Percentiles rank a stretch among this genome's conserved stretches.
Evolutionary conservation across 2,113 vertebrate species (phyloP).

Genomic region (Osmerus eperlanus): DNA sequence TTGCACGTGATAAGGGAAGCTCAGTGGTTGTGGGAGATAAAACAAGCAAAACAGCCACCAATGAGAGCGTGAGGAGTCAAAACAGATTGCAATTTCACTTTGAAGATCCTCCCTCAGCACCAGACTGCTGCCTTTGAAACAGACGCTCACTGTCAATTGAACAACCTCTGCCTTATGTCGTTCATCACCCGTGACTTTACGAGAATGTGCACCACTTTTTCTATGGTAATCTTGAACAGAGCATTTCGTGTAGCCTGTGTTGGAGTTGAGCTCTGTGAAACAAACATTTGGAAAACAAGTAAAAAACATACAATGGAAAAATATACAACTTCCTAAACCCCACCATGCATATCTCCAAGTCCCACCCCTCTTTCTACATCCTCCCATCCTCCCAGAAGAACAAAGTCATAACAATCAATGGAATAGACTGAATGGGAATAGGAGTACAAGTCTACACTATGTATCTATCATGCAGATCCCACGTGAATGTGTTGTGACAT

Average conservation of each 20-base stretch:
- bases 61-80: slow-evolving; percentile 60
- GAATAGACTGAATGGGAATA: too few relatives aligned
- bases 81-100: slow-evolving; percentile 68
- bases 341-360: too few relatives aligned
- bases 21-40: slow-evolving; percentile 65
- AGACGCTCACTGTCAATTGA: slow-evolving; percentile 52
- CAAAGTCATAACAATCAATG: too few relatives aligned
- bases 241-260: not conserved
- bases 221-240: not conserved
- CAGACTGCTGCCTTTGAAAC: slow-evolving; percentile 56
- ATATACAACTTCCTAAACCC: too few relatives aligned
- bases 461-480: too few relatives aligned
- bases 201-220: slow-evolving; percentile 7
- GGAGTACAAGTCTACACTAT: too few relatives aligned
- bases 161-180: slow-evolving; percentile 38
- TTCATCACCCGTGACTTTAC: slow-evolving; percentile 34
- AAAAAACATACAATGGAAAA: too few relatives aligned
- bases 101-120: slow-evolving; percentile 61
- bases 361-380: too few relatives aligned
- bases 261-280: not conserved
- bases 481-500: too few relatives aligned
- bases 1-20: slow-evolving; percentile 65
- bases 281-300: too few relatives aligned
- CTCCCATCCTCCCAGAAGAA: too few relatives aligned
- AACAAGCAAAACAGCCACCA: slow-evolving; percentile 58